Evolutionary conservation across 1,140 invertebrate species (phyloP), one percentile per base, ranked within the genome.

Genomic region (Anastrepha ludens): DNA sequence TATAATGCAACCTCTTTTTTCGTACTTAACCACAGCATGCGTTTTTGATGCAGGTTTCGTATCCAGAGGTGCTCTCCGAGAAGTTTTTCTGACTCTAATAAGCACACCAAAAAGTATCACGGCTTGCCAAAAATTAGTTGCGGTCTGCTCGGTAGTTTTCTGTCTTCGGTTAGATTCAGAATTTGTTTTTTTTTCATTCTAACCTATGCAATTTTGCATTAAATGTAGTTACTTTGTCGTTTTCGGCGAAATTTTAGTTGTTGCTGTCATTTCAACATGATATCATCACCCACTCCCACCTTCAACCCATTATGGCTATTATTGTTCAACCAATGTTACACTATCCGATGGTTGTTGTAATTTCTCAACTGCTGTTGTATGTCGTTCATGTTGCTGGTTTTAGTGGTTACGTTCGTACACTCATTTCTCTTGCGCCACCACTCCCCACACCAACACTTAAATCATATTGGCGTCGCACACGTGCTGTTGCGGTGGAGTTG

Each of bases 361-460:
- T 81, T 81, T 55, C 74, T 81, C 74, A 55, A 81, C 47, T 58
- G 17, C 74, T 81, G 74, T 55, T 86, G 13, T 88, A 70, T 64
- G 59, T 47, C 20, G 87, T 87, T 89, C 90, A 88, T 91, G 90
- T 90, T 89, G 90, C 88, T 89, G 90, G 89, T 90, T 89, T 89
- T 90, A 88, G 88, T 89, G 88, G 88, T 88, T 87, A 86, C 81
- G 89, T 91, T 88, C 90, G 91, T 91, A 91, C 89, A 89, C 90
- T 91, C 41, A 47, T 50, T 91, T 89, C 91, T 90, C 90, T 91
- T 91, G 90, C 88, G 87, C 88, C 88, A 88, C 60, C 90, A 90
- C 64, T 87, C 86, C 44, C 88, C 67, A 41, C 62, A 86, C 13
- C 88, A 89, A 88, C 29, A 41, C 20, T 20, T 6, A 74, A 74